phyloP scores from a whole-genome alignment of 2,113 vertebrate genomes.

The Microtus richardsoni region DNA sequence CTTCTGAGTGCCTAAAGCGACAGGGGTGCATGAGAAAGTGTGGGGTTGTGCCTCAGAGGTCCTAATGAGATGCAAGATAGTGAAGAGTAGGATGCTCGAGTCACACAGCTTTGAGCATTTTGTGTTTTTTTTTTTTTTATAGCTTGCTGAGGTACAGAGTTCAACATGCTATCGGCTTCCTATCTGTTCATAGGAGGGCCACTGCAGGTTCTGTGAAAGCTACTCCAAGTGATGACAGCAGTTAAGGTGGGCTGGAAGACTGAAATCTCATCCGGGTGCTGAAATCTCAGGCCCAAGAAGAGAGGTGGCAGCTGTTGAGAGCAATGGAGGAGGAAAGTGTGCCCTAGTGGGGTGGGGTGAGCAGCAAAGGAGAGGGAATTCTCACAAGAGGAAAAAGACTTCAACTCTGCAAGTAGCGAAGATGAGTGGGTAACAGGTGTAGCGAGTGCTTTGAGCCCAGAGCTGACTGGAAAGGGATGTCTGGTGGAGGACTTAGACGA shows the following conservation, averaged over 20 bases:
- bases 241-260: background rate
- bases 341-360: background rate
- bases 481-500: background rate
- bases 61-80: background rate
- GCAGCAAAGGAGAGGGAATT: background rate
- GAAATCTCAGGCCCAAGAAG: background rate
- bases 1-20: background rate
- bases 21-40: background rate
- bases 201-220: background rate
- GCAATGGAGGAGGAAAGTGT: background rate
- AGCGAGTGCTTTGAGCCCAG: background rate
- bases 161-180: background rate
- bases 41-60: background rate
- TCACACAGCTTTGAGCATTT: background rate
- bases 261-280: conserved; percentile 19
- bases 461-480: background rate
- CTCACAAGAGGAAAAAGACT: background rate
- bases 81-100: background rate
- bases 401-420: background rate
- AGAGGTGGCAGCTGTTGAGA: background rate
- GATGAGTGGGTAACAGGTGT: background rate
- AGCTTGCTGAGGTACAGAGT: background rate
- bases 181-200: background rate
- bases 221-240: background rate
- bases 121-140: background rate